phyloP scores from a whole-genome alignment of 1,140 invertebrate genomes.

The Lasioglossum baleicum region DNA sequence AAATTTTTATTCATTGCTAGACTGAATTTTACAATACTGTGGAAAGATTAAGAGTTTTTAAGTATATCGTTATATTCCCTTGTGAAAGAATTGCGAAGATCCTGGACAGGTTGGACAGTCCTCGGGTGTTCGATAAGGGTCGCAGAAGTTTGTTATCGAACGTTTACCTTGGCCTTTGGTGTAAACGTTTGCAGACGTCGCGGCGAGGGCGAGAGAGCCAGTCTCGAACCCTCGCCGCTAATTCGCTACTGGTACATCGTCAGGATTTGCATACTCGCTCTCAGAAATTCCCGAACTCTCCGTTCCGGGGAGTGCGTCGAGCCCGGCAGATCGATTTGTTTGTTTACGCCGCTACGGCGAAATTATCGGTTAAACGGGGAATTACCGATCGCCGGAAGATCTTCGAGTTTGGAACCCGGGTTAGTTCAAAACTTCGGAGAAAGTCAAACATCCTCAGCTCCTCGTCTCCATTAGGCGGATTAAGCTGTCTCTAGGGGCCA shows the following conservation, averaged over 20 bases:
- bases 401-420: background rate
- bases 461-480: no score
- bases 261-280: slow-evolving; percentile 45
- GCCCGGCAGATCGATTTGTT: slow-evolving; percentile 32
- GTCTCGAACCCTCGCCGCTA: slow-evolving; percentile 1
- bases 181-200: slow-evolving; percentile 49
- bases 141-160: slow-evolving; percentile 20
- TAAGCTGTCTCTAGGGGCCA: no score
- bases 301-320: background rate
- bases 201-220: slow-evolving; percentile 12
- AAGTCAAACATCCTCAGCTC: background rate
- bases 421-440: background rate
- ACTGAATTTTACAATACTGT: no score
- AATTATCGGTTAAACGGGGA: background rate
- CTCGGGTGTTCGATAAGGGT: background rate
- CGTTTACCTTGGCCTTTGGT: slow-evolving; percentile 35
- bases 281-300: slow-evolving; percentile 8
- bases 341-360: background rate
- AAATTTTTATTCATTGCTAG: no score
- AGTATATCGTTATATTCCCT: no score
- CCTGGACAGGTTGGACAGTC: no score
- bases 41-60: no score
- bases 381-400: background rate
- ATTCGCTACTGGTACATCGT: slow-evolving; percentile 41
- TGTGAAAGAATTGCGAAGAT: no score